Evolutionary conservation across 1,140 invertebrate genomes (phyloP), one percentile per base, ranked within the genome.

Genomic region (Drosophila oshimai): DNA sequence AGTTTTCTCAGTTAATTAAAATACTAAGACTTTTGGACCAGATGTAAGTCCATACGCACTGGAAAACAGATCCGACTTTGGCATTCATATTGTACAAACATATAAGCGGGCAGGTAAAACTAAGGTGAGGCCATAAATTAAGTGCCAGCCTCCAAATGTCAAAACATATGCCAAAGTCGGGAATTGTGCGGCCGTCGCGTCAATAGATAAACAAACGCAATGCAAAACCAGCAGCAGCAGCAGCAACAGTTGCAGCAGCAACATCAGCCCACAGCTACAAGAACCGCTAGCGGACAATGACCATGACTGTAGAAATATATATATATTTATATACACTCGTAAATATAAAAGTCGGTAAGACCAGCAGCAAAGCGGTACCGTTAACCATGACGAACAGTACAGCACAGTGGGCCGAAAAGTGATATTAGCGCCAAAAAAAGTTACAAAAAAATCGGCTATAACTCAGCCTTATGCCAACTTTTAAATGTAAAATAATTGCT

Each of bases 221-320:
- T 22, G 28, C n/a, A 36, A 42, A 18, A 45, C 51, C 39, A 36
- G 50, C 36, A 58, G 22, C 13, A 36, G 44, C 28, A 31, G 17
- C 4, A 13, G 1, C n/a, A 36, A 15, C 31, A 1, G 12, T 34
- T 6, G 6, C 13, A 6, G 13, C 24, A 24, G 29, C 7, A 6
- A 15, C 13, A n/a, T 34, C 15, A 22, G 34, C 47, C 44, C 51
- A 54, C 70, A 37, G 70, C 70, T 24, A 26, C 46, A 13, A 79
- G 61, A 81, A 83, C 61, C 53, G 73, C 73, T 73, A 77, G 79
- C 78, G 69, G 79, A 77, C 79, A 83, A 83, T 83, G 79, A 71
- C 79, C 69, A 84, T 83, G 79, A 81, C 65, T 67, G 50, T 28
- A 45, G 36, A 53, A 53, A 44, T 10, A 26, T 17, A 41, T 50